Evolutionary conservation across 2,888 invertebrate species (phyloP), one percentile per base, ranked within the genome.

Genomic region (Cyclophora punctaria): DNA sequence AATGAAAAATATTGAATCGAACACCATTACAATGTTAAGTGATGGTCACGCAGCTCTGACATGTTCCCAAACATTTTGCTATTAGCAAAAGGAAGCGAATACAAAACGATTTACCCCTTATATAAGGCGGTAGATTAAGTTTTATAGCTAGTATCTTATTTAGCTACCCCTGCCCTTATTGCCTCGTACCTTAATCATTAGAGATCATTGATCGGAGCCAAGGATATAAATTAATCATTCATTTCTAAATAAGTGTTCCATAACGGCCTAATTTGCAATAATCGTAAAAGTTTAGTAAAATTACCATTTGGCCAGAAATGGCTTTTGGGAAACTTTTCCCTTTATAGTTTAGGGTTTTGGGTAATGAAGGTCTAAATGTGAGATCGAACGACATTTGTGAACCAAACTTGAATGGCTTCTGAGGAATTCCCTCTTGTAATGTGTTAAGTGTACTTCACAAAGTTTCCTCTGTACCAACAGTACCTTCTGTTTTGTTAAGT

Each of bases 281-380:
- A 65, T 56, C 57, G 58, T 60, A 62, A 67, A 60, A 60, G 59
- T 65, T 65, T 49, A 58, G 56, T 62, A 57, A 59, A 59, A 64
- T 58, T 51, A 58, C 59, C 53, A 57, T 59, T 62, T 45, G 52
- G 45, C 44, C 53, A 54, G 46, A 46, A 64, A 63, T 56, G 58
- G 55, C 52, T 57, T 52, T 45, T 50, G 56, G 50, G 47, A 61
- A 44, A 64, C 62, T 67, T 68, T 64, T 54, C 56, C 60, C 56
- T 69, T 65, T 58, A 57, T 63, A 63, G 66, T 65, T 67, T 46
- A 56, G 56, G 63, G 62, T 62, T 58, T 57, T 55, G 54, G 59
- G 49, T 69, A 66, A 68, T 67, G 64, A 66, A 62, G 63, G 64
- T 63, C 48, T 59, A 45, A 62, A 59, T 63, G 59, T 61, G 60